Base-by-base conservation (phyloP, 2,888 invertebrate species). In the Pristionchus entomophagus region DNA sequence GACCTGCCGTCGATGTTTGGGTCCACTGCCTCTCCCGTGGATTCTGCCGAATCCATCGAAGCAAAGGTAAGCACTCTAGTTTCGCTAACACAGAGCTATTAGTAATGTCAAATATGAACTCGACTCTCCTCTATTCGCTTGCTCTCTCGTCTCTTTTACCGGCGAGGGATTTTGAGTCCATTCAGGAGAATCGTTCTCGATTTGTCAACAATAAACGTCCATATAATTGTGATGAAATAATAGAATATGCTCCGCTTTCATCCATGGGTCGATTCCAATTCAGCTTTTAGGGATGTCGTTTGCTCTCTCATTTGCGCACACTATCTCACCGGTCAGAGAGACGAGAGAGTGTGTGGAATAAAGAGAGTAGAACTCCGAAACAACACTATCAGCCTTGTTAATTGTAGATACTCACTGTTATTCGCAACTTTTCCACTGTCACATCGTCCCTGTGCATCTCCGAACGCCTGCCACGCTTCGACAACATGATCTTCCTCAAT, bases 401-500 rank as follows among this genome's bases (percentile, higher is more conserved):
- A 65, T 73, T 73, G 12, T 41, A 73, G 73, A 22, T 73, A 17
- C 41, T 73, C 12, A 41, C 41, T 17, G 41, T n/a, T 14, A 5
- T 73, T 19, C 22, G 26, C 22, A n/a, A 41, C 45, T 45, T 73
- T 26, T 45, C 73, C 41, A 14, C 45, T 2, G 73, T 32, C 12
- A 73, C 73, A 10, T 26, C 41, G 0, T 73, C 73, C 45, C 73
- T 96, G 6, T 93, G 93, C 90, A 94, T 96, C 86, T 96, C 96
- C 0, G 93, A 95, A 56, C 94, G 93, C 85, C 93, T 96, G 49
- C 94, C 93, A 6, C 95, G 94, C 92, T 95, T 94, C 85, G 95
- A 96, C 91, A 95, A 95, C 85, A 94, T 94, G 26, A 95, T 96
- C 86, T 96, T 95, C 94, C 94, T 96, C 86, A 96, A 97, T 94